Evolutionary conservation across 1,140 invertebrate species (phyloP).

Genomic region (Lordiphosa stackelbergi): DNA sequence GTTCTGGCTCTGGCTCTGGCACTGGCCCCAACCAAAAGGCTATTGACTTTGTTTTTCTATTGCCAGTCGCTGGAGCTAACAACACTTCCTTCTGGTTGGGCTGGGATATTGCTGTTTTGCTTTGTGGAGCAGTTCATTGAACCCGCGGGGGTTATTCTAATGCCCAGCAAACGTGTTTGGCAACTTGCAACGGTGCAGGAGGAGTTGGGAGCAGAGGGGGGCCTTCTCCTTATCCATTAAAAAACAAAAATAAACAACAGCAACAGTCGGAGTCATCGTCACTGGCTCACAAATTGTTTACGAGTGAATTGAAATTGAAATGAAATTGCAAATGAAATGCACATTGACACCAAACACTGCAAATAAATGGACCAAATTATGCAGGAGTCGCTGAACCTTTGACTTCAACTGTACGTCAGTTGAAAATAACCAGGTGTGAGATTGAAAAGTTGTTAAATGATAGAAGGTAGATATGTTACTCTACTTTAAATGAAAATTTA

Average conservation of each 20-base stretch:
- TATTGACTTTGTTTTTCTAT: constrained; percentile 73
- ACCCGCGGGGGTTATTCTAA: constrained; percentile 54
- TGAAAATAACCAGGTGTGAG: too few relatives aligned
- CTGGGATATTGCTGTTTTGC: constrained; percentile 29
- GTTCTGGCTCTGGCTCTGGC: constrained; percentile 20
- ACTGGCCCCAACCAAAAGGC: constrained; percentile 43
- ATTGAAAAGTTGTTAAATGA: too few relatives aligned
- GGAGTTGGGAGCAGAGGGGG: constrained; percentile 3
- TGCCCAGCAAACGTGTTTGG: constrained; percentile 65
- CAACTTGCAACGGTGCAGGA: constrained; percentile 41
- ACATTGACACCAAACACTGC: constrained; percentile 18
- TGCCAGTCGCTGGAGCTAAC: constrained; percentile 39
- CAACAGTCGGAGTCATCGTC: constrained; percentile 15
- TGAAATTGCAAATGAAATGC: constrained; percentile 21
- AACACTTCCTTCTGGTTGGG: constrained; percentile 56
- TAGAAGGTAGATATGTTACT: too few relatives aligned
- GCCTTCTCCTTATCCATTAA: constrained; percentile 8
- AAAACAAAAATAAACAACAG: constrained; percentile 6
- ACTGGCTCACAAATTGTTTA: constrained; percentile 34
- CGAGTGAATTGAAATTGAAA: constrained; percentile 36
- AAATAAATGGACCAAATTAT: constrained; percentile 2
- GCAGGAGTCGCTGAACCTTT: too few relatives aligned
- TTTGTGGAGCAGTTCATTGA: constrained; percentile 49
- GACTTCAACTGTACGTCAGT: too few relatives aligned
- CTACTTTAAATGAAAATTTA: too few relatives aligned